phyloP scores from a whole-genome alignment of 2,113 vertebrate genomes.

The Erythrocercus mccallii region DNA sequence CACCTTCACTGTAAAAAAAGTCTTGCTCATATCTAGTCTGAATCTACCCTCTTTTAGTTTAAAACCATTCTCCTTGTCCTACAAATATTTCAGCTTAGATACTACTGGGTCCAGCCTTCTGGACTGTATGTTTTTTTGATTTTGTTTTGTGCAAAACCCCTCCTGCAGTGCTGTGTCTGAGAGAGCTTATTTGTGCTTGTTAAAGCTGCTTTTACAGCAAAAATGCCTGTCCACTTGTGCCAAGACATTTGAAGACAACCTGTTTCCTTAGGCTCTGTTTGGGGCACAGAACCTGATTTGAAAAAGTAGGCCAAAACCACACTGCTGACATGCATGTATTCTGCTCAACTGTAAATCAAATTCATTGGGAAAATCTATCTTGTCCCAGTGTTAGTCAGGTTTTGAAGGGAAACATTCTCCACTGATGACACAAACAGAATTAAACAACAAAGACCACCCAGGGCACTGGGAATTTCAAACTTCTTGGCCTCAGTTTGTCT shows the following conservation, averaged over 20 bases:
- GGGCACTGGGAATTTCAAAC: conserved; percentile 15
- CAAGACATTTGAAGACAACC: not conserved
- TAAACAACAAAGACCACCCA: conserved; percentile 40
- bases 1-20: not conserved
- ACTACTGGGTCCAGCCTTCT: not conserved
- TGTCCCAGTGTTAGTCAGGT: not conserved
- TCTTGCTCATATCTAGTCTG: not conserved
- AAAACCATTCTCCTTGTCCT: not conserved
- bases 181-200: not conserved
- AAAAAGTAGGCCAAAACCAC: not conserved
- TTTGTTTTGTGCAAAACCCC: not conserved
- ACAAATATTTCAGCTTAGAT: not conserved
- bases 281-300: not conserved
- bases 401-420: conserved; percentile 12
- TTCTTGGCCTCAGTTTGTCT: conserved; percentile 36
- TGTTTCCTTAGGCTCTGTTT: not conserved
- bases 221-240: not conserved
- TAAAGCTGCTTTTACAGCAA: not conserved
- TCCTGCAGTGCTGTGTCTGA: not conserved
- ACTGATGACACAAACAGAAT: not conserved
- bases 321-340: not conserved
- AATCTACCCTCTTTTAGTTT: not conserved
- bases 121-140: not conserved
- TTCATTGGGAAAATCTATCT: not conserved
- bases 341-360: not conserved